Evolutionary conservation across 92 coral and sea anemone species (phyloP).

Genomic region (Bergia puertoricense): DNA sequence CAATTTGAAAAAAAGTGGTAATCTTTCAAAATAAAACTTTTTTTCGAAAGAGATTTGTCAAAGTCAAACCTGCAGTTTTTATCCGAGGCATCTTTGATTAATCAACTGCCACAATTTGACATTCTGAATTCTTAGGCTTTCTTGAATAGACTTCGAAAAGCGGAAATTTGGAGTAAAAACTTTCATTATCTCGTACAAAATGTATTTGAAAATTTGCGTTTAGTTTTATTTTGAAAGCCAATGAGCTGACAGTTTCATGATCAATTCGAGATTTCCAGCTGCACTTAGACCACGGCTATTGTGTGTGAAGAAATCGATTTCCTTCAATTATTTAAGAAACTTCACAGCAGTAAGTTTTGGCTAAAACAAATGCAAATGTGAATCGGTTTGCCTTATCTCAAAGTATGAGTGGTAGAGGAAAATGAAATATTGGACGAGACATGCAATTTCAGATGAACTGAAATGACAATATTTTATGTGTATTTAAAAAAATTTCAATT

Average conservation of each 20-base stretch:
- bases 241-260: constrained; percentile 3
- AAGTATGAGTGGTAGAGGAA: neutral
- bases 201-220: constrained; percentile 15
- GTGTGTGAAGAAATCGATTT: constrained; percentile 12
- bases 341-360: constrained; percentile 19
- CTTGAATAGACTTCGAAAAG: constrained; percentile 8
- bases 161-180: constrained; percentile 8
- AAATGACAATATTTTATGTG: neutral
- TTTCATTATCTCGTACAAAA: constrained; percentile 26
- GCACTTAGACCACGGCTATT: neutral
- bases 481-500: no score
- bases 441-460: neutral
- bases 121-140: neutral
- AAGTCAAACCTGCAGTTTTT: neutral
- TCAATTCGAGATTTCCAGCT: constrained; percentile 13
- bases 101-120: neutral
- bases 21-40: neutral
- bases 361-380: constrained; percentile 3
- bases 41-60: neutral
- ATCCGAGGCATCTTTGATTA: neutral
- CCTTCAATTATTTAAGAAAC: constrained; percentile 13
- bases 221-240: constrained; percentile 6
- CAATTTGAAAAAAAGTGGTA: neutral
- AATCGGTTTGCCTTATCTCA: neutral
- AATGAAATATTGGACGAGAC: neutral